These are phyloP conservation scores for Goniozus legneri DNA, from an alignment of 1,140 invertebrate species.

Conservation along the genomic window DNA sequence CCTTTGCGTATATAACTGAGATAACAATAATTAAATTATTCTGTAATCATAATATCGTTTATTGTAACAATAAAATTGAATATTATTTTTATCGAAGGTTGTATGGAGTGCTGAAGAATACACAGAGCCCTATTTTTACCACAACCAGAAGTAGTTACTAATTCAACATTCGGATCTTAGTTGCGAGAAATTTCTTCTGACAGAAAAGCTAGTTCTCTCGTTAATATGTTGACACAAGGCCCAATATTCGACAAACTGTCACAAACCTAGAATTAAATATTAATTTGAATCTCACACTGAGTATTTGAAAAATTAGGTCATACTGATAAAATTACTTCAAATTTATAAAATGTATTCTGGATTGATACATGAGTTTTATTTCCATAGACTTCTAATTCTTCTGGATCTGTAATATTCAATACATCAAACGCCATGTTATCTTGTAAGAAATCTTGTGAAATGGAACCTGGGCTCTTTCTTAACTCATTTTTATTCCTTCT, in stretches of 20 bases:
- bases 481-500: conserved; percentile 82
- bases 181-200: conserved; percentile 72
- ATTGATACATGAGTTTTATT: conserved; percentile 80
- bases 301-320: neutral
- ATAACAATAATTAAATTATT: conserved; percentile 1
- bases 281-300: neutral
- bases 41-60: neutral
- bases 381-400: conserved; percentile 92
- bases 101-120: conserved; percentile 87
- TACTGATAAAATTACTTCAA: conserved; percentile 63
- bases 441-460: conserved; percentile 79
- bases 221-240: conserved; percentile 88
- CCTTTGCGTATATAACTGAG: no score
- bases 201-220: conserved; percentile 86
- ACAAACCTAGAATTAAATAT: conserved; percentile 67
- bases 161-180: conserved; percentile 79
- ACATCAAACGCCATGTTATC: conserved; percentile 83
- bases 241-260: conserved; percentile 96
- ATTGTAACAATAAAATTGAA: neutral
- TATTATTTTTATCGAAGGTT: conserved; percentile 61
- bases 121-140: conserved; percentile 96
- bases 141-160: conserved; percentile 92
- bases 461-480: conserved; percentile 85
- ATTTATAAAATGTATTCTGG: conserved; percentile 80
- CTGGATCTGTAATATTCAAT: conserved; percentile 72